Evolutionary conservation across 2,113 vertebrate species (phyloP).

Genomic region (Bambusicola thoracicus): DNA sequence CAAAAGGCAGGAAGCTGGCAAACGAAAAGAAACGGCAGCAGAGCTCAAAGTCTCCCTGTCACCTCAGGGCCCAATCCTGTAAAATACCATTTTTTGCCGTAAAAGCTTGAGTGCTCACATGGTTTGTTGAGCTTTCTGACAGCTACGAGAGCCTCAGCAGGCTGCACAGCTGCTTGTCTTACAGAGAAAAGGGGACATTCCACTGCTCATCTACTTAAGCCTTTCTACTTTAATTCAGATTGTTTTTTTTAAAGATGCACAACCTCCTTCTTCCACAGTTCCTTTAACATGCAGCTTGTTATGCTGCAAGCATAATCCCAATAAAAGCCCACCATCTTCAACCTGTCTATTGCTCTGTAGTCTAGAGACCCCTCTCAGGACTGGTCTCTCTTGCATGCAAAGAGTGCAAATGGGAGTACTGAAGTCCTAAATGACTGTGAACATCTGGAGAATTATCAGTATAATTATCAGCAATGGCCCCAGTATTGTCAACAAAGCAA

Average conservation of each 20-base stretch:
- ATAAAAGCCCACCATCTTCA: not conserved
- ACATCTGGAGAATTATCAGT: not conserved
- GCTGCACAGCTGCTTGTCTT: not conserved
- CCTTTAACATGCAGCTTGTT: not conserved
- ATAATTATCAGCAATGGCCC: not conserved
- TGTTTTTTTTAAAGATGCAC: not conserved
- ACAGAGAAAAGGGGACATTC: not conserved
- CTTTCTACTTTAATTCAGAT: not conserved
- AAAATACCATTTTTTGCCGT: not conserved
- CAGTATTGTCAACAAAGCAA: slow-evolving; percentile 29
- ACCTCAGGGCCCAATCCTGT: slow-evolving; percentile 9
- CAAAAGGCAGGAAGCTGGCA: not conserved
- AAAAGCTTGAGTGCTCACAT: slow-evolving; percentile 16
- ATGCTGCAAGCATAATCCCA: not conserved
- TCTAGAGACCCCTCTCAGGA: not conserved
- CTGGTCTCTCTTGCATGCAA: not conserved
- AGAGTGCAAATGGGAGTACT: not conserved
- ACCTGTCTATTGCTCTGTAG: not conserved
- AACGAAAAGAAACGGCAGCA: slow-evolving; percentile 41
- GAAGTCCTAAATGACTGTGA: slow-evolving; percentile 17
- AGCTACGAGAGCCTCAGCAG: not conserved
- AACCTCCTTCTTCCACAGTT: not conserved
- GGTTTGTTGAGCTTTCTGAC: slow-evolving; percentile 47
- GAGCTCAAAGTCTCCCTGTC: slow-evolving; percentile 27
- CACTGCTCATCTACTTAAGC: not conserved